Base-by-base conservation (phyloP, 2,797 vertebrate species). In the Tadarida brasiliensis region DNA sequence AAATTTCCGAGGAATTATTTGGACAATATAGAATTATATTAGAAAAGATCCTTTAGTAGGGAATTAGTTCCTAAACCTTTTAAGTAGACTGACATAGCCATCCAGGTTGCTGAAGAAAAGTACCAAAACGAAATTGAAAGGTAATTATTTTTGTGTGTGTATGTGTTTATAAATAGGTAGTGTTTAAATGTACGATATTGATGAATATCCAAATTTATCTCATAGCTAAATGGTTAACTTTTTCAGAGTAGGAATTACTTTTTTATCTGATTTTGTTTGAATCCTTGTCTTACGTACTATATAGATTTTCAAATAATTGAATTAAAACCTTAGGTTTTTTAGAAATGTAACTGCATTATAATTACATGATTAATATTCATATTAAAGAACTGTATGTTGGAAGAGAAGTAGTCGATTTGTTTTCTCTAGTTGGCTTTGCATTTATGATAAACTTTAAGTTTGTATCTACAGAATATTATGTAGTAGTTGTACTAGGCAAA, bases 251-350 rank as follows among this genome's bases (percentile, higher is more conserved):
- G 56, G 59, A 85, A 57, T 71, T 77, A 30, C 9, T 2, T 70
- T 97, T 95, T 81, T 81, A 87, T 78, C 49, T 73, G 73, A 90
- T 91, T 94, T 96, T 94, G 49, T 94, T 94, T 94, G 49, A 91
- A 63, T 97, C 8, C 33, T 94, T 93, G 24, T 95, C 19, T 95
- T n/a, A 6, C 61, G 15, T 93, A 39, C 90, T 86, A 76, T 33
- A 57, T 17, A 91, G 24, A 19, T 92, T 95, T 33, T 87, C 26
- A 84, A 67, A 81, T 82, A 91, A 73, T 85, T 96, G 84, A 94
- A 92, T 95, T 77, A 80, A 96, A 94, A 90, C 24, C 10, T 91
- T 88, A 84, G 61, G 17, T 82, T 96, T 95, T 96, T 56, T 94
- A 90, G 87, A 96, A 87, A 95, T 90, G 20, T 87, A 95, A 70